These are phyloP conservation scores for Clarias macrocephalus DNA, from an alignment of 2,113 vertebrate genomes.

Conservation along the genomic window DNA sequence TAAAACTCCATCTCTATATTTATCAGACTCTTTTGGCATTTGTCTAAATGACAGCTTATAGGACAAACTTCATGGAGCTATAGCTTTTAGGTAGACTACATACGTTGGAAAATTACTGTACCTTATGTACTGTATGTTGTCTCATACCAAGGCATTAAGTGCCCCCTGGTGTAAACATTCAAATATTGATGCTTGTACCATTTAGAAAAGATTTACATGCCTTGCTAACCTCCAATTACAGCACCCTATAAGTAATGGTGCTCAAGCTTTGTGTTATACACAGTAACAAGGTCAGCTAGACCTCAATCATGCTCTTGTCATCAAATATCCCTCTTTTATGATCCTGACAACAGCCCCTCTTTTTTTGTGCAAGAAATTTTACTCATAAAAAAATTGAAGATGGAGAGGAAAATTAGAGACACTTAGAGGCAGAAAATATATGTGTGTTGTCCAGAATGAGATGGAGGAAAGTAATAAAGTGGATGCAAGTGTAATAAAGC, in stretches of 20 bases:
- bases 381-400: constrained; percentile 34
- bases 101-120: neutral
- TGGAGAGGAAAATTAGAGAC: constrained; percentile 21
- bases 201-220: constrained; percentile 8
- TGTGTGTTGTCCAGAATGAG: constrained; percentile 45
- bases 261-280: constrained; percentile 18
- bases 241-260: neutral
- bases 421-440: constrained; percentile 41
- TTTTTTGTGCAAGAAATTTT: neutral
- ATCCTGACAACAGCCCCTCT: constrained; percentile 11
- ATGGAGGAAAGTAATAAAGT: constrained; percentile 49
- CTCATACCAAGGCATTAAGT: neutral
- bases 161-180: neutral
- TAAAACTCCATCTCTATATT: constrained; percentile 2
- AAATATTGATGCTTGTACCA: constrained; percentile 6
- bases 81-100: neutral
- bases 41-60: neutral
- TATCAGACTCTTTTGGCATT: neutral
- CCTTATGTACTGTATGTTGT: neutral
- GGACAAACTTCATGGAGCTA: neutral
- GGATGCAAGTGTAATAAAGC: constrained; percentile 55
- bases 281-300: constrained; percentile 13
- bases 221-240: neutral
- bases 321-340: constrained; percentile 37
- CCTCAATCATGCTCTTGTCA: constrained; percentile 21